Conservation (phyloP, 2,888 invertebrate species). For the Parasteatoda lunata region DNA sequence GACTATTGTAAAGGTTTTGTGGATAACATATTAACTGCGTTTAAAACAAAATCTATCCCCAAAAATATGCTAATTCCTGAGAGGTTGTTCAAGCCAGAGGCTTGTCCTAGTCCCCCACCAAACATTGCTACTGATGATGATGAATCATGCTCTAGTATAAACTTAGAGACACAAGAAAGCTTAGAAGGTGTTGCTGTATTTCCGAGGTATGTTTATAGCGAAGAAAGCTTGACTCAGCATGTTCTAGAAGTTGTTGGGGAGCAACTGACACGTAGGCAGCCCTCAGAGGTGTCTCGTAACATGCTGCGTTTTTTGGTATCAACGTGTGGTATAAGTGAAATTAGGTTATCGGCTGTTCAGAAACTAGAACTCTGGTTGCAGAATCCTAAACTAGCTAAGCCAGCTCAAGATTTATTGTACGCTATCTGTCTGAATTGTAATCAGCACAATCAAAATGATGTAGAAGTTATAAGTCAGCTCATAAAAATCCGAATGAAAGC, state of each 20-base stretch:
- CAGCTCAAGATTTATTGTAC: slow-evolving; percentile 92
- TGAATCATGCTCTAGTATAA: slow-evolving; percentile 69
- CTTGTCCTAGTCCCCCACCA: slow-evolving; percentile 68
- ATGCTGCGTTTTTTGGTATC: slow-evolving; percentile 89
- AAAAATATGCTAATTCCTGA: slow-evolving; percentile 79
- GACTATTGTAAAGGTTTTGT: slow-evolving; percentile 92
- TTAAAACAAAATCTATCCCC: slow-evolving; percentile 86
- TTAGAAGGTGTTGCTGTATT: slow-evolving; percentile 59
- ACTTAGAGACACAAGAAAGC: slow-evolving; percentile 64
- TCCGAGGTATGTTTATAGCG: slow-evolving; percentile 79
- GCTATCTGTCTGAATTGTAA: slow-evolving; percentile 93
- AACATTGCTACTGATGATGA: slow-evolving; percentile 72
- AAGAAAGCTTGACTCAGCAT: slow-evolving; percentile 84
- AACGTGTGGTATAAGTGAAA: slow-evolving; percentile 89
- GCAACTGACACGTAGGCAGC: slow-evolving; percentile 87
- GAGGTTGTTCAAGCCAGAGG: slow-evolving; percentile 70
- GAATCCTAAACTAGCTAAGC: slow-evolving; percentile 93
- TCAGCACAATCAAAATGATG: slow-evolving; percentile 80
- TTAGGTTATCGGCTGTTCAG: slow-evolving; percentile 85
- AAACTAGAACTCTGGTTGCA: slow-evolving; percentile 95
- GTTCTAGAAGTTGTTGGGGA: slow-evolving; percentile 91
- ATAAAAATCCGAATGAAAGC: slow-evolving; percentile 94
- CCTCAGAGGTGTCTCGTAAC: slow-evolving; percentile 87
- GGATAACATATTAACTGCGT: slow-evolving; percentile 90
- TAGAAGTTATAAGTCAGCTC: slow-evolving; percentile 87